Evolutionary conservation across 2,113 vertebrate species (phyloP).

Genomic region (Motacilla alba): DNA sequence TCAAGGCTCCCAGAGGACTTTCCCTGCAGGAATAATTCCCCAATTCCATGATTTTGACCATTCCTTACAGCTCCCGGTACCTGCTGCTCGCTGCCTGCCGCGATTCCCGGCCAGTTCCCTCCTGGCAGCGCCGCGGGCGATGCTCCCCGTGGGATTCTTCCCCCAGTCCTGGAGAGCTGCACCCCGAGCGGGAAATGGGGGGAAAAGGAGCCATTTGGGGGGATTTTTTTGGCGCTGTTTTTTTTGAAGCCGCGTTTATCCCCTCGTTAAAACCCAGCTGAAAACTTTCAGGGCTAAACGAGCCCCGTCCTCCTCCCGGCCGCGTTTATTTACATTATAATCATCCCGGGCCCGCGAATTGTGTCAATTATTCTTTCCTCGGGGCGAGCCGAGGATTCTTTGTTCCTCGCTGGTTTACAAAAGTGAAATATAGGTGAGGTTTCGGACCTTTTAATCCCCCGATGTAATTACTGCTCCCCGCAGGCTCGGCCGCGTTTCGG

Average conservation of each 20-base stretch:
- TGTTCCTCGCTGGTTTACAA: slow-evolving; percentile 44
- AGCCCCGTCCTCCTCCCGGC: neutral
- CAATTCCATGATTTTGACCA: rapidly evolving
- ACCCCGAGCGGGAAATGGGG: neutral
- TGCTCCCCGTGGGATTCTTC: neutral
- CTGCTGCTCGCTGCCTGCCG: neutral
- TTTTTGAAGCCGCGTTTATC: neutral
- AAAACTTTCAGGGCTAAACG: neutral
- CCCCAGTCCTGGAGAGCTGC: neutral
- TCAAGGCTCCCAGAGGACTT: neutral
- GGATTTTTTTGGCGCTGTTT: neutral
- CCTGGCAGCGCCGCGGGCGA: neutral
- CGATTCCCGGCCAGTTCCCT: neutral
- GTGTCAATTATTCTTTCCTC: slow-evolving; percentile 41
- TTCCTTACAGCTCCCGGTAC: rapidly evolving
- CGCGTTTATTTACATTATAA: slow-evolving; percentile 46
- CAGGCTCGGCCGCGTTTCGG: slow-evolving; percentile 71
- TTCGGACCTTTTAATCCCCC: slow-evolving; percentile 74
- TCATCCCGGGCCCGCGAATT: slow-evolving; percentile 10
- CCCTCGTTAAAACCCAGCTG: neutral
- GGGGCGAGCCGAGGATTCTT: slow-evolving; percentile 34
- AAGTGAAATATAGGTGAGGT: slow-evolving; percentile 66
- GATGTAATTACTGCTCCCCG: slow-evolving; percentile 74
- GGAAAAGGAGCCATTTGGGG: neutral
- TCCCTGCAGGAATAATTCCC: neutral